Evolutionary conservation across 2,797 vertebrate species (phyloP), one percentile per base, ranked within the genome.

Genomic region (Halcyon chelicuti): DNA sequence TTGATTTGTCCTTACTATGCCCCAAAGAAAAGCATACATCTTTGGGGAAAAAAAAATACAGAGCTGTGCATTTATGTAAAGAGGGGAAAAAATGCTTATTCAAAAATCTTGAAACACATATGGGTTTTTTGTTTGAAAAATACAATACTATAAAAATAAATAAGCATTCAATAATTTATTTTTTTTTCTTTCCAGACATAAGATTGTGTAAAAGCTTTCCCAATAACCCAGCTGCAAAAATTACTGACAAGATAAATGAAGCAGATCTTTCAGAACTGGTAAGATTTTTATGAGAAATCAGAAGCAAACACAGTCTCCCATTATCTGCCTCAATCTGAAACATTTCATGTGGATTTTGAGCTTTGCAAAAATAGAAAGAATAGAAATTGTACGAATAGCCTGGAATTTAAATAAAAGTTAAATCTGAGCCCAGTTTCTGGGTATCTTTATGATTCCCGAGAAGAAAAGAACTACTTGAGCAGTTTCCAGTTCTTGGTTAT

Each of bases 1-100:
- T 92, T 96, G 90, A 94, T 96, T 96, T 95, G 84, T 85, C 86
- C 78, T 97, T 88, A 88, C 39, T 73, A 6, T 80, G 57, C 70
- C 60, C 74, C 83, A 37, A 14, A 52, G 88, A 84, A 94, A 95
- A 96, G 55, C 72, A 84, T 62, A 71, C 40, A 68, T 79, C 68
- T 94, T 51, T 78, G 61, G 54, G 61, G 49, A 5, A 40, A 81
- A 82, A 80, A 82, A 86, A 67, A 55, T 10, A 54, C 5, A 83
- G 16, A 51, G 5, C 57, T 95, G 29, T 46, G 57, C 17, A 26
- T 80, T 86, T 72, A 51, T 19, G 39, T 68, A 92, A 68, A 73
- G 31, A 85, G 80, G 10, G 2, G 66, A 39, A 86, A 73, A 37
- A 79, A 1, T 12, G 63, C 2, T 8, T 6, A 23, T 75, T 75